Percentiles rank a stretch among this genome's conserved stretches.
Evolutionary conservation across 2,113 vertebrate genomes (phyloP).

Genomic region (Coracopsis vasa): DNA sequence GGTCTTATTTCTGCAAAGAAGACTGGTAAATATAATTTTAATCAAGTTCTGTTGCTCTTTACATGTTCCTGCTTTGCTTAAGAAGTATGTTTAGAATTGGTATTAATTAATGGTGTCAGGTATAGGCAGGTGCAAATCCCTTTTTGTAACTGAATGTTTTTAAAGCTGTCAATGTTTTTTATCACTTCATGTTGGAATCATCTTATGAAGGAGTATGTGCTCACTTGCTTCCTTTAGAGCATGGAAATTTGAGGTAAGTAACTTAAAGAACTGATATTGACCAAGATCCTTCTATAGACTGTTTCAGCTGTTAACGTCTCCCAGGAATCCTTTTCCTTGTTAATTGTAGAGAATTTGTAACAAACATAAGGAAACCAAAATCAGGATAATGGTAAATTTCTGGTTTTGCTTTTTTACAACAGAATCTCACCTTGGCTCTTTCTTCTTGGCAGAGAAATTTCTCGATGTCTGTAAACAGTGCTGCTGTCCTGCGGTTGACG

Average conservation of each 20-base stretch:
- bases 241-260: neutral
- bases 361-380: neutral
- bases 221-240: neutral
- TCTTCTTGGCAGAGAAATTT: constrained; percentile 91
- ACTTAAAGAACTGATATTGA: neutral
- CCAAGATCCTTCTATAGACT: neutral
- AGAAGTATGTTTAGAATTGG: neutral
- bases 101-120: neutral
- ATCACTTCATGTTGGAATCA: neutral
- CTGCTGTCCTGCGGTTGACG: constrained; percentile 91
- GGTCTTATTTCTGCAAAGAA: neutral
- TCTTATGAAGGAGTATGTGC: neutral
- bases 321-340: neutral
- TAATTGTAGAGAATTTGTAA: neutral
- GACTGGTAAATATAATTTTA: neutral
- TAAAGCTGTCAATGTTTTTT: neutral
- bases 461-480: constrained; percentile 99
- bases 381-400: neutral
- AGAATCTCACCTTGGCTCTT: neutral
- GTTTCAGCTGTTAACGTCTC: neutral
- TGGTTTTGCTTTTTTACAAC: neutral
- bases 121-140: neutral
- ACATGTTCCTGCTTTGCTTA: neutral
- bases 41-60: neutral
- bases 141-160: neutral